Base-by-base conservation (phyloP, 2,888 invertebrate species). In the Lepidochrysops patricia region DNA sequence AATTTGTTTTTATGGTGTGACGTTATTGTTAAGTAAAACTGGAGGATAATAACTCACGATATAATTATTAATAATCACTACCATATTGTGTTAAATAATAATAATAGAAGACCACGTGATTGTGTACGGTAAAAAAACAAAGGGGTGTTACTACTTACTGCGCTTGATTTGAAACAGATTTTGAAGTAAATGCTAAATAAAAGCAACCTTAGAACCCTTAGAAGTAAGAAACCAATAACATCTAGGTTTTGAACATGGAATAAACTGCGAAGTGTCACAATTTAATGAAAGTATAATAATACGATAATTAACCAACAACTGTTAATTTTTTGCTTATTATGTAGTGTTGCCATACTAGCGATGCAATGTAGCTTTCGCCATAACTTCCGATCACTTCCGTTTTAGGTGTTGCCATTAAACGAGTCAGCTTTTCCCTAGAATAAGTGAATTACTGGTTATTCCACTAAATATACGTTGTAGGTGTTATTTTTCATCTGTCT, bases 321-420 rank as follows among this genome's bases (percentile, higher is more conserved):
- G n/a, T n/a, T n/a, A n/a, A n/a, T n/a, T 29, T 29, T 29, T 29
- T 15, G 19, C 43, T 23, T 43, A 12, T 19, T 43, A 43, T 29
- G 29, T 12, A 43, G 43, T 43, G 43, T 54, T 32, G 12, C 19
- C 32, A 29, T 54, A 12, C 54, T 5, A 19, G 9, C 32, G 12
- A 29, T 29, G 9, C 32, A 4, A 29, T 29, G 54, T 29, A 29
- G 54, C 54, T 54, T 54, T 54, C 32, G 54, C 54, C 54, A 32
- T 54, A 54, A 54, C 52, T 27, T 52, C 52, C 26, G 13, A 9
- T 19, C 19, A 54, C 19, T 7, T 54, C 54, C 54, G 54, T 32
- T 54, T 54, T 32, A 54, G 54, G 54, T 29, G 29, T 54, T 54
- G 32, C 15, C 13, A 32, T 19, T 15, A 32, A 54, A 29, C 54